These are phyloP conservation scores for Pipistrellus pipistrellus DNA, from an alignment of 2,797 vertebrate species.

Conservation along the genomic window DNA sequence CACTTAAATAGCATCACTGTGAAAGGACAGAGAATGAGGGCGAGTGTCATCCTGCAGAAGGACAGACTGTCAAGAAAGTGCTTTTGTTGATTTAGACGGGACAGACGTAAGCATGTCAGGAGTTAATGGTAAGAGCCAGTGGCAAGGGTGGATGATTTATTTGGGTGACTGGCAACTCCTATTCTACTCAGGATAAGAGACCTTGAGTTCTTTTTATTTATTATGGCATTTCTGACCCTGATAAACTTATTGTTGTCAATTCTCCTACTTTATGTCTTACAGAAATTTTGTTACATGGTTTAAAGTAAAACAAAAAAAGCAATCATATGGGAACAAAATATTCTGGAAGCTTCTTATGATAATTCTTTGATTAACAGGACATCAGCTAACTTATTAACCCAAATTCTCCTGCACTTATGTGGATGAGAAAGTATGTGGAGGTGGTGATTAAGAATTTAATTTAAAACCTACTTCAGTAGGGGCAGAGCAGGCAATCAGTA, in stretches of 20 bases:
- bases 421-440: slow-evolving; percentile 1
- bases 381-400: neutral
- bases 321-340: neutral
- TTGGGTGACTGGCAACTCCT: slow-evolving; percentile 67
- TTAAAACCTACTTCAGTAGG: neutral
- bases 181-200: slow-evolving; percentile 57
- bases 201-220: slow-evolving; percentile 72
- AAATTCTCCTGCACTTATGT: neutral
- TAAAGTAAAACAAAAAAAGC: slow-evolving; percentile 38
- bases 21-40: neutral
- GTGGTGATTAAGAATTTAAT: slow-evolving; percentile 54
- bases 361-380: neutral
- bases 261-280: slow-evolving; percentile 34
- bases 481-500: neutral
- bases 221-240: slow-evolving; percentile 47
- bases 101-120: neutral
- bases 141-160: slow-evolving; percentile 67
- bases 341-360: neutral
- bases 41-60: neutral
- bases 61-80: slow-evolving; percentile 57
- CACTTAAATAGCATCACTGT: neutral
- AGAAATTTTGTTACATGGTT: slow-evolving; percentile 45
- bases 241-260: slow-evolving; percentile 56
- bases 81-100: slow-evolving; percentile 61
- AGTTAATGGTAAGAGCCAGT: neutral